A percentile compares a stretch with the other conserved stretches of the same genome.
phyloP scores from a whole-genome alignment of 2,888 invertebrate species.

The Thelaira solivaga region DNA sequence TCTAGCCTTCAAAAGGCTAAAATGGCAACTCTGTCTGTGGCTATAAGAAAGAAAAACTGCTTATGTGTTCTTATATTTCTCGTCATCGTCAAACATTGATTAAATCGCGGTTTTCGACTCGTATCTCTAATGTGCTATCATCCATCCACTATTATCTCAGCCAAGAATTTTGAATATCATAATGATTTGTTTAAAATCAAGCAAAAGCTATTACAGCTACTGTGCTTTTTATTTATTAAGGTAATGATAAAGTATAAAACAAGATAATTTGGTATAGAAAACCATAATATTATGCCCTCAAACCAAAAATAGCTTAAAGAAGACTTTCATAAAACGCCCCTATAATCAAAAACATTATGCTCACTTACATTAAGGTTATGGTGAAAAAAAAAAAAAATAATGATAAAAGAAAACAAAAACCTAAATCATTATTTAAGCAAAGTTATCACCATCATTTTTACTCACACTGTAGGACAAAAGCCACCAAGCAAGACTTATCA shows the following conservation, averaged over 20 bases:
- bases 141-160: neutral
- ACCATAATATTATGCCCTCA: constrained; percentile 23
- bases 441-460: constrained; percentile 14
- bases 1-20: too few relatives aligned
- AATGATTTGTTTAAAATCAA: constrained; percentile 45
- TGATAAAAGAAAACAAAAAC: too few relatives aligned
- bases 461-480: neutral
- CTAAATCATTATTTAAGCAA: constrained; percentile 4
- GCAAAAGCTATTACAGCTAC: neutral
- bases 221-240: too few relatives aligned
- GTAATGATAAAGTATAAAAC: neutral
- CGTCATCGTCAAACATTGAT: too few relatives aligned
- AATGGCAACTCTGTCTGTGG: too few relatives aligned
- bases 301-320: neutral
- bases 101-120: too few relatives aligned
- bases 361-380: constrained; percentile 1
- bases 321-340: constrained; percentile 16
- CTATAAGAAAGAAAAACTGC: too few relatives aligned
- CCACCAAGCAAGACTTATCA: neutral
- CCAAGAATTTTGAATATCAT: constrained; percentile 22
- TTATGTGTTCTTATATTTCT: too few relatives aligned
- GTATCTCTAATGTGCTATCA: too few relatives aligned
- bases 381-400: too few relatives aligned
- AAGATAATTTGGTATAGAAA: constrained; percentile 10
- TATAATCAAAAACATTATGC: constrained; percentile 14